Evolutionary conservation across 2,888 invertebrate genomes (phyloP).

Genomic region (Synanthedon tipuliformis): DNA sequence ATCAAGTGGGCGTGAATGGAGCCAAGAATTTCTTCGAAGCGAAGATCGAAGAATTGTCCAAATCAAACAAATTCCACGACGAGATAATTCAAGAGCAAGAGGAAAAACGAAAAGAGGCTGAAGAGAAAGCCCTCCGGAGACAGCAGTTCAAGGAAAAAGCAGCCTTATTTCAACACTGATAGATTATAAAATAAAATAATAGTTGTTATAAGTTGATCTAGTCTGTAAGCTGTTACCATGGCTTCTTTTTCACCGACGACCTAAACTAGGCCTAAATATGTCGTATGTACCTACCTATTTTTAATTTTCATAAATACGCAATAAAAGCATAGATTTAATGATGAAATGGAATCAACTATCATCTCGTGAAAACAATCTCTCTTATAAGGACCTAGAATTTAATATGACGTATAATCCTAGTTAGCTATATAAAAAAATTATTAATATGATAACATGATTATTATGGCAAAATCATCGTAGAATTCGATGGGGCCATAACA

Average conservation of each 20-base stretch:
- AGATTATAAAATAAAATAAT: slow-evolving; percentile 12
- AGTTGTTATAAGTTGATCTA: slow-evolving; percentile 36
- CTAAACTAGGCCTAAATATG: background rate
- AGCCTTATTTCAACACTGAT: slow-evolving; percentile 76
- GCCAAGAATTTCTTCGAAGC: slow-evolving; percentile 97
- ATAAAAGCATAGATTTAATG: too few relatives aligned
- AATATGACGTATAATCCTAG: too few relatives aligned
- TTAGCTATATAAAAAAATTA: too few relatives aligned
- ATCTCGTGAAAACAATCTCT: too few relatives aligned
- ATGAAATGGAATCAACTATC: too few relatives aligned
- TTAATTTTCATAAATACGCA: too few relatives aligned
- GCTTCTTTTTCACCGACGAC: slow-evolving; percentile 18
- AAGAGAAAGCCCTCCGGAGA: slow-evolving; percentile 83
- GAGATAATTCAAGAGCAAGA: slow-evolving; percentile 95
- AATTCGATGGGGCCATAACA: too few relatives aligned
- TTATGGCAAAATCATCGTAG: too few relatives aligned
- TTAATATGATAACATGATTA: too few relatives aligned
- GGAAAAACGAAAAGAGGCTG: slow-evolving; percentile 84
- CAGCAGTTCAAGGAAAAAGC: slow-evolving; percentile 91
- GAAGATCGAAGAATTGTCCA: slow-evolving; percentile 89
- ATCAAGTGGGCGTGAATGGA: slow-evolving; percentile 93
- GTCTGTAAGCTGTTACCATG: slow-evolving; percentile 66
- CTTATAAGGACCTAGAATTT: too few relatives aligned
- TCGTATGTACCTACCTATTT: too few relatives aligned
- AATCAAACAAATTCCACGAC: slow-evolving; percentile 89